Base-by-base conservation (phyloP, 2,888 invertebrate genomes). In the Ochropleura plecta region DNA sequence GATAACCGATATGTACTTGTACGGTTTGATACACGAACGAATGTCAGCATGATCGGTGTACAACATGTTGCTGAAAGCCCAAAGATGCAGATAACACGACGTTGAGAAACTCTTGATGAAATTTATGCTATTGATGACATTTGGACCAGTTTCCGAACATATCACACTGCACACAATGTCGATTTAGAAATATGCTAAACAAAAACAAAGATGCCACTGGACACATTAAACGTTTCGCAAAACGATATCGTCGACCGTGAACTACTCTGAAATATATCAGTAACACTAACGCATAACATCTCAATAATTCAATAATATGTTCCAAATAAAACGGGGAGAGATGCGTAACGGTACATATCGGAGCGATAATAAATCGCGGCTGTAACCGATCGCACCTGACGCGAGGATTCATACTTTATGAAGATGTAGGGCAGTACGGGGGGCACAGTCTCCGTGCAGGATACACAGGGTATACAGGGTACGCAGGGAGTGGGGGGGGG, bases 371-470 rank as follows among this genome's bases (percentile, higher is more conserved):
- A 96, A 95, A 95, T 95, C 95, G 94, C 86, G 88, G 84, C 84
- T 86, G 91, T 90, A 91, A 90, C 92, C 92, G 91, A 93, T 94
- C 93, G 93, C 95, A 95, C 95, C 95, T 95, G 95, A 93, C 94
- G 60, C 94, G 93, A 92, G 81, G 92, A 95, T 95, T 93, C 94
- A 94, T 95, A 95, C 92, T 95, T 96, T 95, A 96, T 95, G 94
- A 93, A 92, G 87, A 87, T 85, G 88, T 87, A 85, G 84, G 82
- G 80, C 85, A 85, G 67, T 77, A 48, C 73, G 72, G 85, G 86
- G 86, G 81, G 16, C 74, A 67, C 70, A 81, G 76, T 82, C 78
- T 87, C 88, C 44, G 30, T 42, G 57, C 69, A 64, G 53, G 62
- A 48, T 79, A 69, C 80, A 79, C 76, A 84, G 87, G 83, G 84